These are phyloP conservation scores for Orthonychiurus folsomi DNA, from an alignment of 2,888 invertebrate genomes.

Conservation along the genomic window DNA sequence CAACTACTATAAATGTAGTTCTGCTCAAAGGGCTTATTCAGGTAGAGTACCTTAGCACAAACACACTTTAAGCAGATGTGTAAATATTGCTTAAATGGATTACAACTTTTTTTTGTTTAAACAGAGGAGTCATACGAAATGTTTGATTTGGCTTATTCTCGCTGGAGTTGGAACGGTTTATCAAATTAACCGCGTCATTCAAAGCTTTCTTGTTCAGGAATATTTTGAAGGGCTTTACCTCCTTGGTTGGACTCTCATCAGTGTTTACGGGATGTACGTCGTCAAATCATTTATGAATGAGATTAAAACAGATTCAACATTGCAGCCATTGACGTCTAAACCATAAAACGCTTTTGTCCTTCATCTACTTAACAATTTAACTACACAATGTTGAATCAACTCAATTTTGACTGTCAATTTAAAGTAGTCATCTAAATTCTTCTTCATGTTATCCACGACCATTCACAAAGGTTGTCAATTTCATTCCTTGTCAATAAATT, in stretches of 20 bases:
- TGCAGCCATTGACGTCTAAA: slow-evolving; percentile 7
- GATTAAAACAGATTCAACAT: slow-evolving; percentile 6
- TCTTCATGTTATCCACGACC: too few species aligned
- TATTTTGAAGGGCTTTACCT: slow-evolving; percentile 11
- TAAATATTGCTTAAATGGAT: not conserved
- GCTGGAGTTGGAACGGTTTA: not conserved
- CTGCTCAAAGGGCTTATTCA: slow-evolving; percentile 10
- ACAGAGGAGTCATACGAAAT: slow-evolving; percentile 11
- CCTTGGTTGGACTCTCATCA: slow-evolving; percentile 8
- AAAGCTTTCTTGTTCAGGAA: not conserved
- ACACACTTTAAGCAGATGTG: not conserved
- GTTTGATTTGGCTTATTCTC: slow-evolving; percentile 11
- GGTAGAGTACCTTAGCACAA: too few species aligned
- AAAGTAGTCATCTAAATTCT: too few species aligned
- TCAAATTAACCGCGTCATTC: slow-evolving; percentile 7
- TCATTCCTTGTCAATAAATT: too few species aligned
- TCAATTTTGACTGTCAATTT: too few species aligned
- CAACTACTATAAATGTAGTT: not conserved
- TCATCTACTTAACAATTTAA: too few species aligned
- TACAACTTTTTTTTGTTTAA: not conserved
- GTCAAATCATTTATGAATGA: slow-evolving; percentile 14
- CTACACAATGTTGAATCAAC: too few species aligned
- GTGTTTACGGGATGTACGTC: slow-evolving; percentile 9
- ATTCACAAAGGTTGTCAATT: too few species aligned
- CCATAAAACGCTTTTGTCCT: too few species aligned